These are phyloP conservation scores for Acrocephalus arundinaceus DNA, from an alignment of 2,113 vertebrate genomes.

Conservation along the genomic window DNA sequence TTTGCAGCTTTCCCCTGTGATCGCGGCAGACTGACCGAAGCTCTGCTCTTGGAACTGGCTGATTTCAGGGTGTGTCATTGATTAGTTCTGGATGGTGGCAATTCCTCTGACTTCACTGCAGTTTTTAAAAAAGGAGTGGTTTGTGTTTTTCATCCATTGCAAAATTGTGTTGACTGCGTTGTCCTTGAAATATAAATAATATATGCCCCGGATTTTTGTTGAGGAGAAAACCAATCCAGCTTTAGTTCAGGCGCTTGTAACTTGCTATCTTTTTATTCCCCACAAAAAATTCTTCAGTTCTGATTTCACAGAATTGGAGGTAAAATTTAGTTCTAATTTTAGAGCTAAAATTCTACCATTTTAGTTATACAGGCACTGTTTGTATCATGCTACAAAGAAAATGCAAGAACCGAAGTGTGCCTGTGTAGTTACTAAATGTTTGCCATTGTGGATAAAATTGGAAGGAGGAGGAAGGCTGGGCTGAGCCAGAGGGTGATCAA, in stretches of 20 bases:
- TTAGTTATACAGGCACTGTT: not conserved
- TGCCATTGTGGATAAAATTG: not conserved
- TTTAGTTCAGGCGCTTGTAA: not conserved
- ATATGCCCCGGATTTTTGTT: not conserved
- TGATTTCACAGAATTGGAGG: not conserved
- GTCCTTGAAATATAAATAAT: not conserved
- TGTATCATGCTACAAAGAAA: not conserved
- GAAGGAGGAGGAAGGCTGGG: conserved; percentile 30
- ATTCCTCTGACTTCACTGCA: conserved; percentile 32
- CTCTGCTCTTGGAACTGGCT: not conserved
- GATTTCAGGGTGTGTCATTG: conserved; percentile 47
- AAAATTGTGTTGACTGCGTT: not conserved
- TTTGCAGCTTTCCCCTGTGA: conserved; percentile 1
- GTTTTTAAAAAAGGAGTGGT: not conserved
- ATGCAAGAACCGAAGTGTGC: not conserved
- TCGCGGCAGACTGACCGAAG: not conserved
- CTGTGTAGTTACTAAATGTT: not conserved
- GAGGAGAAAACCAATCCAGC: not conserved
- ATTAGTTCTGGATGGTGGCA: conserved; percentile 41
- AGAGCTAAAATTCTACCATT: not conserved
- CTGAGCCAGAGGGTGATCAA: not conserved
- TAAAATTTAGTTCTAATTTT: not conserved
- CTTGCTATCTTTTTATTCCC: not conserved
- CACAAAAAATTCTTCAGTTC: not conserved
- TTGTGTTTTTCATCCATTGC: not conserved